Evolutionary conservation across 2,797 vertebrate species (phyloP), one percentile per base, ranked within the genome.

Genomic region (Lacerta agilis): DNA sequence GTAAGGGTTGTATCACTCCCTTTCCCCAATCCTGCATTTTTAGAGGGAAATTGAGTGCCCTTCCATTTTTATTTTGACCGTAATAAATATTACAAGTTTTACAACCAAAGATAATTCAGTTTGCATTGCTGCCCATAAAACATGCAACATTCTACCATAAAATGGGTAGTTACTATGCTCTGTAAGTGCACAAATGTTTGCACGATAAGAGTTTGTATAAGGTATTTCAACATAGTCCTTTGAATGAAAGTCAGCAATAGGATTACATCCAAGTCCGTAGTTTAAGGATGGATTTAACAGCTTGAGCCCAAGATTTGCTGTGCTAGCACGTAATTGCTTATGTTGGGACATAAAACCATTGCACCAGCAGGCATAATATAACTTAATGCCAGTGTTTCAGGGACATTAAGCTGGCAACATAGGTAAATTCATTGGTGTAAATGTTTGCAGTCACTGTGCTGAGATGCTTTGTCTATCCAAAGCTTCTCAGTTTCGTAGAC

Each of bases 381-480:
- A 23, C 10, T 45, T 33, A 17, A 69, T 0, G 0, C 81, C 27
- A 29, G 49, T 49, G 90, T 10, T 18, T 89, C 43, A 18, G 71
- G 41, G 27, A 11, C 10, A 77, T 76, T 86, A 64, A 72, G 23
- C 13, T 8, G 0, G 8, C 1, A 2, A 23, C 36, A n/a, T 8
- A 27, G 11, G 41, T 79, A 18, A 71, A n/a, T 86, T 88, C 23
- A 61, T 0, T 0, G 87, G 82, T n/a, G n/a, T 3, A 23, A 0
- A 0, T 23, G 6, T 64, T 91, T 92, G 55, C 69, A 87, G 58
- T 67, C 1, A 8, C 66, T 83, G 41, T 87, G 7, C 75, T 77
- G 58, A 78, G 73, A 45, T 82, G 88, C 85, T 83, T 78, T 87
- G 38, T 15, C 58, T 8, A 83, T 23, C 41, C 75, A 77, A 45